Conservation (phyloP, 2,888 invertebrate genomes). For the Hyalella azteca region DNA sequence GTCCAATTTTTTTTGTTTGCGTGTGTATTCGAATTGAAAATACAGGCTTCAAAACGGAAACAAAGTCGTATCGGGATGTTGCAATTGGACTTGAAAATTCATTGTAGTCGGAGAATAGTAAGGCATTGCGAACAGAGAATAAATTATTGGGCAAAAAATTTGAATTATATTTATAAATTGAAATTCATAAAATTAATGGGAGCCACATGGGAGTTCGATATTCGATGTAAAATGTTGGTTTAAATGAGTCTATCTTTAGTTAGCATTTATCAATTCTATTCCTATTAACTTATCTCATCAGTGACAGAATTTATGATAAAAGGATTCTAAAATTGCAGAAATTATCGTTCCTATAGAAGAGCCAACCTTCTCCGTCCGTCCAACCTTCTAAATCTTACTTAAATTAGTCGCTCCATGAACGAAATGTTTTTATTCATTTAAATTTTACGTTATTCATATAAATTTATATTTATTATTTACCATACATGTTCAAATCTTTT, state of each 20-base stretch:
- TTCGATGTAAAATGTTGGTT: too few species aligned
- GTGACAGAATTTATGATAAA: too few species aligned
- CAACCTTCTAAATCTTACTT: neutral
- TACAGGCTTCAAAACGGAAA: neutral
- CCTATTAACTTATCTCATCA: too few species aligned
- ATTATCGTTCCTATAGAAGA: neutral
- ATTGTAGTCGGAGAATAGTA: too few species aligned
- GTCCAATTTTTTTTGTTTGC: neutral
- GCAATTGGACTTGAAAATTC: neutral
- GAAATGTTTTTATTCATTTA: neutral
- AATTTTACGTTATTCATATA: neutral
- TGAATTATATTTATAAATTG: too few species aligned
- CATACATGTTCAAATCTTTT: neutral
- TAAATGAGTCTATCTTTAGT: too few species aligned
- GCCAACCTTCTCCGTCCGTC: neutral
- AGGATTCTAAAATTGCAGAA: neutral
- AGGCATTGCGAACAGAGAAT: too few species aligned
- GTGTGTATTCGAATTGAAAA: neutral
- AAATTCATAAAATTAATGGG: too few species aligned
- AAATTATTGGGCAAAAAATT: too few species aligned
- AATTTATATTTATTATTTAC: neutral
- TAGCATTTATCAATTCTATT: too few species aligned
- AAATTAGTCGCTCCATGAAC: neutral
- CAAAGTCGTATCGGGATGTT: neutral
- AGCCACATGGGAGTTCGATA: too few species aligned